Evolutionary conservation across 2,888 invertebrate species (phyloP), one percentile per base, ranked within the genome.

Genomic region (Trachelus stipa): DNA sequence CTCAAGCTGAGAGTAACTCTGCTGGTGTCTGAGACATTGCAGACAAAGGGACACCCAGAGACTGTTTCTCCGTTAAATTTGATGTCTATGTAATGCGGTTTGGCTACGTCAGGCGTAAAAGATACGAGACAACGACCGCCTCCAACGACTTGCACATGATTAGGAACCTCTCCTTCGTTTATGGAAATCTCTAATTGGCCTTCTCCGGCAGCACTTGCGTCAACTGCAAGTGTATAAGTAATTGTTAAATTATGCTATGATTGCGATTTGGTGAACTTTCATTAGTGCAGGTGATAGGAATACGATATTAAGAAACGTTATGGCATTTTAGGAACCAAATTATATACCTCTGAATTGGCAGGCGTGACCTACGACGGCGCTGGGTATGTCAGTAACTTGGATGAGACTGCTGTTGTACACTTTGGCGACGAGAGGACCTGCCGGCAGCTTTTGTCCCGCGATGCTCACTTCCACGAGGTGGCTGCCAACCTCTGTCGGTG

Each of bases 121-220:
- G 97, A 97, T 56, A 98, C 98, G 74, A 98, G 94, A 89, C 98
- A 98, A 83, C 97, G 95, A 75, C 98, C 99, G 74, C 98, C 98
- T 40, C 98, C 98, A 30, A 99, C 97, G 77, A 98, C 98, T 93
- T 96, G 96, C 34, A 99, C 99, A 92, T 98, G 98, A 93, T 99
- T 99, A 74, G 99, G 99, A 81, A 99, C 98, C 93, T 98, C 98
- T 84, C 99, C 99, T 93, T 98, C 98, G 92, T 99, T 99, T 91
- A 99, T 98, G 87, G 98, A 98, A 90, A 99, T 99, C 94, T 99
- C 99, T 88, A 99, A 93, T 92, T 99, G 99, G 75, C 99, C 99
- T 93, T 99, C 99, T 69, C 99, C 99, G 76, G 99, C 99, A 89
- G 98, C 97, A 90, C 97, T 98, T 75, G 99, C 99, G 92, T 99